These are phyloP conservation scores for Lathamus discolor DNA, from an alignment of 2,113 vertebrate species.

Conservation along the genomic window DNA sequence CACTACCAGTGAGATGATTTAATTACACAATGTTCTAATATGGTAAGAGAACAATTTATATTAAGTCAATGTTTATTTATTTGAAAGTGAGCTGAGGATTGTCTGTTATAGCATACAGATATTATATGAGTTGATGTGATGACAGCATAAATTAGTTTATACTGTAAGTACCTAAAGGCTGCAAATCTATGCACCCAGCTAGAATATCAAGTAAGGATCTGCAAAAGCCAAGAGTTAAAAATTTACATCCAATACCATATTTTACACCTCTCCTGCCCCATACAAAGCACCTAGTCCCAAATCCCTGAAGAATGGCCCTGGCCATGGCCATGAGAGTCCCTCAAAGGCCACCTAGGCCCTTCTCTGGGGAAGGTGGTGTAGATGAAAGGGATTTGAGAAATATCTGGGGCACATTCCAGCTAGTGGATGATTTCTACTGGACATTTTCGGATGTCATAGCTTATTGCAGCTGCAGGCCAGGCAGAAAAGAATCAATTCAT, in stretches of 20 bases:
- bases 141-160: not conserved
- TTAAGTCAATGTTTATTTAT: conserved; percentile 36
- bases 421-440: not conserved
- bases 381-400: not conserved
- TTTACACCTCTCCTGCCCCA: not conserved
- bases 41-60: conserved; percentile 32
- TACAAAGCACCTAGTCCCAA: not conserved
- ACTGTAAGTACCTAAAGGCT: not conserved
- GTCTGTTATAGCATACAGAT: not conserved
- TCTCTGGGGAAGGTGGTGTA: not conserved
- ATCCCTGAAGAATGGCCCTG: not conserved
- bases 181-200: not conserved
- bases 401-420: not conserved
- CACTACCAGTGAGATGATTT: conserved; percentile 23
- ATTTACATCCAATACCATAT: not conserved
- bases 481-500: not conserved
- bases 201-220: not conserved
- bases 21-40: conserved; percentile 37
- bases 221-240: not conserved
- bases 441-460: not conserved
- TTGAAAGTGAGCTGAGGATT: not conserved
- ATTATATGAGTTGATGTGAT: not conserved
- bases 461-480: not conserved
- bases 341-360: not conserved
- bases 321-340: not conserved